Evolutionary conservation across 2,113 vertebrate species (phyloP).

Genomic region (Tapirus terrestris): DNA sequence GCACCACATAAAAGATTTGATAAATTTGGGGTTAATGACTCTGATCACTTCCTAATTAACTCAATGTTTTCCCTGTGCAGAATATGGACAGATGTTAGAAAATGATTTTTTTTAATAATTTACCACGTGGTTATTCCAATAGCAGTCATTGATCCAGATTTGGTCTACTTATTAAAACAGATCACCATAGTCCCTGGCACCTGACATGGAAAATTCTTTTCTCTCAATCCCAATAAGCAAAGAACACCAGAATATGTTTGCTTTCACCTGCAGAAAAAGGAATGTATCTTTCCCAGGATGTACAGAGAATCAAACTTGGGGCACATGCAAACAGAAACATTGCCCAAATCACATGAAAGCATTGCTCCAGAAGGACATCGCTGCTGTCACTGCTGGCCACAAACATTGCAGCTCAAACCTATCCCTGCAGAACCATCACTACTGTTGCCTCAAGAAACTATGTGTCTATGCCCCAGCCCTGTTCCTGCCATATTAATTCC

Average conservation of each 20-base stretch:
- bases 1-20: neutral
- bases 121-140: neutral
- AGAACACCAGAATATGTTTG: neutral
- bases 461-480: neutral
- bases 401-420: neutral
- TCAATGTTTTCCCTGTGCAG: neutral
- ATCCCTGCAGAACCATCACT: neutral
- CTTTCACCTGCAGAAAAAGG: neutral
- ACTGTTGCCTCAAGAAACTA: neutral
- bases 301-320: neutral
- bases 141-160: neutral
- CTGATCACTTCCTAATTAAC: neutral
- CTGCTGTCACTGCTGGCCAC: neutral
- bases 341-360: neutral
- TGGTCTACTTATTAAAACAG: neutral
- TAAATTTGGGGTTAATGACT: neutral
- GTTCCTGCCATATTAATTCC: neutral
- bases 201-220: neutral
- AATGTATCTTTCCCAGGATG: neutral
- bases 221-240: neutral
- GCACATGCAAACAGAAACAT: neutral
- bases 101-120: neutral
- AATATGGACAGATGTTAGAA: neutral
- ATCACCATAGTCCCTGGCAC: neutral
- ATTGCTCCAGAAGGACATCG: neutral